Percentiles rank a stretch among this genome's conserved stretches.
phyloP scores from a whole-genome alignment of 2,113 vertebrate genomes.

The Apeltes quadracus region DNA sequence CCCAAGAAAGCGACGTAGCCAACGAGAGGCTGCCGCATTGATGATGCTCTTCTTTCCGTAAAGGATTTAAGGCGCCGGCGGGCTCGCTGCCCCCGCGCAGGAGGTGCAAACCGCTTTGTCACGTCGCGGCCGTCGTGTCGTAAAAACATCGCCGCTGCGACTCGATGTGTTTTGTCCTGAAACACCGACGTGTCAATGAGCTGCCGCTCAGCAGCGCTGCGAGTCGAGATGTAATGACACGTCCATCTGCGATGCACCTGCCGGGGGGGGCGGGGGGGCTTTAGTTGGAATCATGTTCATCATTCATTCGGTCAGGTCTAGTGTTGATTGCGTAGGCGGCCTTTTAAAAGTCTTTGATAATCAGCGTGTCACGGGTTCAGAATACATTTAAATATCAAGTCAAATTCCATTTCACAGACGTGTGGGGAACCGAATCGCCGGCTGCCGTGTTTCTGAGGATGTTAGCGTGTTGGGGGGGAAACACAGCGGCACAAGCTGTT shows the following conservation, averaged over 20 bases:
- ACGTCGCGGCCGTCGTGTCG: too few relatives aligned
- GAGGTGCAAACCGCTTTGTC: not conserved
- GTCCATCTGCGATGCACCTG: not conserved
- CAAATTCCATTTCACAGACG: conserved; percentile 14
- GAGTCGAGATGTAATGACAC: not conserved
- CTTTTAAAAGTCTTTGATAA: conserved; percentile 25
- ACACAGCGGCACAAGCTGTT: not conserved
- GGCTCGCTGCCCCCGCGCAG: not conserved
- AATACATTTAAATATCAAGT: conserved; percentile 30
- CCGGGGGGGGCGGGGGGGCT: not conserved
- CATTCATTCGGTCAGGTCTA: not conserved
- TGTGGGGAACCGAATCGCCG: not conserved
- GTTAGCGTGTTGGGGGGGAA: conserved; percentile 1
- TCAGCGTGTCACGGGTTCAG: conserved; percentile 32
- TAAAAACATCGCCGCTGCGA: too few relatives aligned
- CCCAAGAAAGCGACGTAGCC: not conserved
- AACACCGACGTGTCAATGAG: not conserved
- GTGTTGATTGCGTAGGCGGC: conserved; percentile 39
- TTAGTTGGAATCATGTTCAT: not conserved
- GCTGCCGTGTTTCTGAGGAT: not conserved
- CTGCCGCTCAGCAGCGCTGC: conserved; percentile 1
- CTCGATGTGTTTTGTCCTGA: not conserved
- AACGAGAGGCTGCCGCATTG: not conserved
- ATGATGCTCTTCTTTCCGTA: not conserved
- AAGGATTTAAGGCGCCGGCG: too few relatives aligned